Conservation (phyloP, 2,797 vertebrate genomes). For the Stomatorhinus walkeri region DNA sequence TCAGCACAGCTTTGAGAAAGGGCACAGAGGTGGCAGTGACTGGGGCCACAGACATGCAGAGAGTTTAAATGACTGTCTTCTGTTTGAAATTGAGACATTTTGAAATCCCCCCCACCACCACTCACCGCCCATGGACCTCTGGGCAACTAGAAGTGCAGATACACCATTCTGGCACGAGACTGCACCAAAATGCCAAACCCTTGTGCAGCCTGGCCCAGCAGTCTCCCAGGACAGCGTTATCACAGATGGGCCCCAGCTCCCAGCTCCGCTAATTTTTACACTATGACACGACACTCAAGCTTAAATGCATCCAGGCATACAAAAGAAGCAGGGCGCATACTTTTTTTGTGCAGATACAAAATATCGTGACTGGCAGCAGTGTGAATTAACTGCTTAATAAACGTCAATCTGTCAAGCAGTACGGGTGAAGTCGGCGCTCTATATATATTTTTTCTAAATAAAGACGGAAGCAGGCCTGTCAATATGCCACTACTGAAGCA, state of each 20-base stretch:
- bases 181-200: not conserved
- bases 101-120: not conserved
- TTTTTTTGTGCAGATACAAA: not conserved
- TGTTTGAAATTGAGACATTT: conserved; percentile 8
- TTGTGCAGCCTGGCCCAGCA: not conserved
- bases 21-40: not conserved
- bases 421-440: not conserved
- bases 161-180: not conserved
- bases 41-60: not conserved
- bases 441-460: conserved; percentile 7
- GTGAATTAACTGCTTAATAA: not conserved
- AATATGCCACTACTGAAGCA: not conserved
- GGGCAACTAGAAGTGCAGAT: not conserved
- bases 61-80: not conserved
- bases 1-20: not conserved
- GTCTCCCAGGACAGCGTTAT: not conserved
- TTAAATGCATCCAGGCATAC: not conserved
- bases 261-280: not conserved
- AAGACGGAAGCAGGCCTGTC: not conserved
- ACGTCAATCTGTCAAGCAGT: not conserved
- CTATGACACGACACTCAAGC: not conserved
- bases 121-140: not conserved
- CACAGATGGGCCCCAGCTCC: not conserved
- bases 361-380: not conserved
- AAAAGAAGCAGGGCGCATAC: not conserved